phyloP scores from a whole-genome alignment of 2,888 invertebrate species.

The Tiliacea aurago region DNA sequence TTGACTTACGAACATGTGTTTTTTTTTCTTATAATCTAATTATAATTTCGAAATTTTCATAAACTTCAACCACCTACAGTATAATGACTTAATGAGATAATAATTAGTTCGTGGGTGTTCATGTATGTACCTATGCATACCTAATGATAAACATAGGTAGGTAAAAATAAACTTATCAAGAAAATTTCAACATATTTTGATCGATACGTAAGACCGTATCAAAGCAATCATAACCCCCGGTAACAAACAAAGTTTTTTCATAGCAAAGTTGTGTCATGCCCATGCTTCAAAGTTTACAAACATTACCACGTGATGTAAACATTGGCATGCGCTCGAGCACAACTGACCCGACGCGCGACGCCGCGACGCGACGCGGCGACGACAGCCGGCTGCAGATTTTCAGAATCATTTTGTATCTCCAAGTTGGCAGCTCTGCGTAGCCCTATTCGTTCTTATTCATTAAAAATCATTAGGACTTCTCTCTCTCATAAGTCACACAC shows the following conservation, averaged over 20 bases:
- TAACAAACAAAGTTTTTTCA: neutral
- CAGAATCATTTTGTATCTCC: constrained; percentile 26
- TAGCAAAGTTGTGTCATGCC: neutral
- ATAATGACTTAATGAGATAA: neutral
- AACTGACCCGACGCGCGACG: constrained; percentile 10
- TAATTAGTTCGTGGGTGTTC: neutral
- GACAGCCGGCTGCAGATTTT: neutral
- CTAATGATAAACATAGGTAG: neutral
- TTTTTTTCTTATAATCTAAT: neutral
- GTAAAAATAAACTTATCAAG: neutral
- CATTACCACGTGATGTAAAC: constrained; percentile 72
- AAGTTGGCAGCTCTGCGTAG: constrained; percentile 56
- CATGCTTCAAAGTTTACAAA: constrained; percentile 62
- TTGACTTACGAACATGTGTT: neutral
- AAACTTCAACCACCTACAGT: neutral
- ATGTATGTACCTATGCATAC: neutral
- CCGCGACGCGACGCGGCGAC: neutral
- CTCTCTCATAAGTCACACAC: neutral
- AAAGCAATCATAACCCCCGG: neutral
- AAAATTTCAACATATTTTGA: neutral
- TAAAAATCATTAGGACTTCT: neutral
- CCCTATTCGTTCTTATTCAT: neutral
- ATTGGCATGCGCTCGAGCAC: constrained; percentile 67
- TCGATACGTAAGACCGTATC: neutral
- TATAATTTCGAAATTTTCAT: too few relatives aligned